Conservation (phyloP, 2,113 vertebrate genomes). For the Camelus bactrianus region DNA sequence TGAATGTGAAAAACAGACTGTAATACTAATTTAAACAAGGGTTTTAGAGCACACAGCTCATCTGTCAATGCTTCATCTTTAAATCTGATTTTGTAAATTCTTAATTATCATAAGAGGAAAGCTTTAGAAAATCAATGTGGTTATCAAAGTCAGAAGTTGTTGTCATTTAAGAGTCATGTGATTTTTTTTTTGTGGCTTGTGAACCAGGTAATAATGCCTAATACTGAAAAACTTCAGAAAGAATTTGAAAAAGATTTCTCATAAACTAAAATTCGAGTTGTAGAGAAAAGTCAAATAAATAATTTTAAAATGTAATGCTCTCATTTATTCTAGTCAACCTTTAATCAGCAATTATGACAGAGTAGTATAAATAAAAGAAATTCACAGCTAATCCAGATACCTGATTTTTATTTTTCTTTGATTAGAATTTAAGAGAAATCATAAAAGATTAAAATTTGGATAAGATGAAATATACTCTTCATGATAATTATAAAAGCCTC, state of each 20-base stretch:
- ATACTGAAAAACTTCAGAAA: conserved; percentile 18
- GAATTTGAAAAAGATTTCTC: background rate
- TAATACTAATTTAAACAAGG: background rate
- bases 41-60: conserved; percentile 41
- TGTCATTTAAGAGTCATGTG: conserved; percentile 33
- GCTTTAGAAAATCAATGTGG: conserved; percentile 47
- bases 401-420: conserved; percentile 10
- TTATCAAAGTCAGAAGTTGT: conserved; percentile 27
- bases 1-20: conserved; percentile 52
- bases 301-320: conserved; percentile 42
- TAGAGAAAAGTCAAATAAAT: conserved; percentile 4
- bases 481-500: background rate
- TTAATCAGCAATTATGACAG: background rate
- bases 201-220: conserved; percentile 15
- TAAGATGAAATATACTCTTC: conserved; percentile 29
- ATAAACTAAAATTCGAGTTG: conserved; percentile 1
- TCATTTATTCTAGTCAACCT: conserved; percentile 31
- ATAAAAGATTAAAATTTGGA: background rate
- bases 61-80: conserved; percentile 21
- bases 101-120: background rate
- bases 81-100: conserved; percentile 27
- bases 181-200: background rate
- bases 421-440: conserved; percentile 42
- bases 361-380: conserved; percentile 42
- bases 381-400: conserved; percentile 32